Base-by-base conservation (phyloP, 2,113 vertebrate genomes). In the Lophotis ruficrista region DNA sequence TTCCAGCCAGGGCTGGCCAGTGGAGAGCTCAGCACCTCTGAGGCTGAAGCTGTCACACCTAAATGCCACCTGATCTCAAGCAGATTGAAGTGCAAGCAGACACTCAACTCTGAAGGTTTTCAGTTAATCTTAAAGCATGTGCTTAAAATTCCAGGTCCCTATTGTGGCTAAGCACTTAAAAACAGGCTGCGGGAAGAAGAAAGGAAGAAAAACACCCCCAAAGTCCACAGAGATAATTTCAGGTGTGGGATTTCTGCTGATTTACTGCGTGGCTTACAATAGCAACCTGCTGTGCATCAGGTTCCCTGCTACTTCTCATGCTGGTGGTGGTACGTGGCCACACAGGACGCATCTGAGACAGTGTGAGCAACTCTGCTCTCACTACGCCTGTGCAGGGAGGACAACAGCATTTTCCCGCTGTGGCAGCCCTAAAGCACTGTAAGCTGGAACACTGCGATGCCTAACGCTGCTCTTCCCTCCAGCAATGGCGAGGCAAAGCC, bases 71-170 rank as follows among this genome's bases (percentile, higher is more conserved):
- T 58, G 5, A 62, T 38, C 68, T 60, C 83, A 33, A 58, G 21
- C 41, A 68, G 79, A 33, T 70, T 69, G 8, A 21, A 86, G 37
- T 2, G 33, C 58, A 58, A 77, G 92, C 58, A 86, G 62, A 20
- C 7, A 24, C 1, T 1, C 24, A 54, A 4, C 18, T 12, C 61
- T 23, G 25, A 62, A 51, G 31, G 50, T 25, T 78, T 86, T 22
- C 89, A 65, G 48, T n/a, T 86, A 43, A 95, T 66, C 83, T 81
- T n/a, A 73, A 73, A 82, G 20, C 53, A 61, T 17, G 50, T 47
- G 30, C 47, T 94, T 69, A 89, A 56, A 91, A 93, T 56, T 93
- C 84, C 87, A 76, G 35, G 35, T 68, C 35, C 65, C 10, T 24
- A 21, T 35, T 2, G 3, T 23, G 56, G 7, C 14, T 43, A 43